Percentiles rank a stretch among this genome's conserved stretches.
phyloP scores from a whole-genome alignment of 2,797 vertebrate species.

The Acestrorhynchus altus region DNA sequence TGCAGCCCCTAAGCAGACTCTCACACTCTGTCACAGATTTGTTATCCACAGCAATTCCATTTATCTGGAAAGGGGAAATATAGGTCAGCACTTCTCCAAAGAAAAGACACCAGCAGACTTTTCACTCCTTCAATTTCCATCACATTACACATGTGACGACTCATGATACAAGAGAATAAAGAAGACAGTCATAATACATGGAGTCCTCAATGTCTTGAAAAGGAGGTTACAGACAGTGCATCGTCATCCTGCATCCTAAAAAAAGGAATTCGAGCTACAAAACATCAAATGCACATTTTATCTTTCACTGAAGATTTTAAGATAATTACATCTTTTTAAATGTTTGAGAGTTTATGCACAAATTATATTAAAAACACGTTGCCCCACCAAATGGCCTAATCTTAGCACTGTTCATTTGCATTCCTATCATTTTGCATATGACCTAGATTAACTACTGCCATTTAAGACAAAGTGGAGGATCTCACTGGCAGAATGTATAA shows the following conservation, averaged over 20 bases:
- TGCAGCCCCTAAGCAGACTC: slow-evolving; percentile 90
- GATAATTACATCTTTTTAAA: no score
- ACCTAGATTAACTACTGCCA: slow-evolving; percentile 2
- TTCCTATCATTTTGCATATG: slow-evolving; percentile 23
- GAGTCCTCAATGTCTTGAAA: slow-evolving; percentile 32
- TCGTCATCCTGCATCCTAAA: slow-evolving; percentile 17
- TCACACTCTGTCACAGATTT: slow-evolving; percentile 97
- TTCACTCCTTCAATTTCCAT: slow-evolving; percentile 62
- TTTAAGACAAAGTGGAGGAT: slow-evolving; percentile 23
- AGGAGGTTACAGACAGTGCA: slow-evolving; percentile 28
- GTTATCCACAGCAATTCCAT: slow-evolving; percentile 96
- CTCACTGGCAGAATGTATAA: slow-evolving; percentile 25
- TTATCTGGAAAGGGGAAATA: slow-evolving; percentile 83
- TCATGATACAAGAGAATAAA: slow-evolving; percentile 17
- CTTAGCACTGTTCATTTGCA: slow-evolving; percentile 26
- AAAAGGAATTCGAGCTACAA: no score
- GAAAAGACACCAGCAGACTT: slow-evolving; percentile 52
- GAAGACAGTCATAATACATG: slow-evolving; percentile 27
- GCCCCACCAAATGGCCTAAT: neutral
- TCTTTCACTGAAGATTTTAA: no score
- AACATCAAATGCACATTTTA: no score
- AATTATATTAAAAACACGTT: no score
- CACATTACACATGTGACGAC: slow-evolving; percentile 51
- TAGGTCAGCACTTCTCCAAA: slow-evolving; percentile 62
- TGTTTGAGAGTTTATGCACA: no score